Evolutionary conservation across 1,140 invertebrate genomes (phyloP), one percentile per base, ranked within the genome.

Genomic region (Ceratina japonica): DNA sequence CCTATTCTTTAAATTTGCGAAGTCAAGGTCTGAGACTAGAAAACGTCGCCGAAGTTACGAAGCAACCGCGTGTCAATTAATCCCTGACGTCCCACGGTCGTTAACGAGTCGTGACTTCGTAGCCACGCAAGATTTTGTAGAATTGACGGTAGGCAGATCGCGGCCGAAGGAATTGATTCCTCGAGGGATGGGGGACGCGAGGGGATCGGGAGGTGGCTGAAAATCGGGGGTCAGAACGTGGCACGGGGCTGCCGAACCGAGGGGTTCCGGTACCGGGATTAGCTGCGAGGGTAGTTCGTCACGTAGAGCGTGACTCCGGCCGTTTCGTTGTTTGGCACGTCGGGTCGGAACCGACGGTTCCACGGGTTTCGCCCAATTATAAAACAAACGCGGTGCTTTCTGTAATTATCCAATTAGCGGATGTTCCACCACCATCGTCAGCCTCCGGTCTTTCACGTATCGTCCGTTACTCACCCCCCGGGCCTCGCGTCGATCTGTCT

Each of bases 381-480:
- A 92, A 92, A 91, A 92, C 91, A 92, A 92, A 91, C 89, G 85
- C 90, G 82, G 82, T 89, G 87, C 87, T 90, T 89, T 91, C 87
- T 88, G 87, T 92, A 92, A 92, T 92, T 92, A 92, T 92, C 91
- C 92, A 92, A 92, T 92, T 92, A 92, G 91, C 85, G 87, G 86
- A 90, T 90, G 88, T 88, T 81, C 89, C 84, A 61, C 84, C 79
- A 70, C 78, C 54, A 56, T 62, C 64, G 27, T 18, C 54, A 49
- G 49, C 27, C 72, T 18, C 15, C 27, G 24, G 8, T n/a, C 54
- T 51, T 62, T 66, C 63, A 52, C 65, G 51, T 49, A 62, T 76
- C 56, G 66, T 64, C 51, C 44, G 31, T 76, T 18, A 44, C 65
- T 66, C 81, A 78, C 59, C 63, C 51, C 51, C 58, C 37, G 37